A percentile compares a stretch with the other conserved stretches of the same genome.
Evolutionary conservation across 2,797 vertebrate genomes (phyloP).

Genomic region (Valencia hispanica): DNA sequence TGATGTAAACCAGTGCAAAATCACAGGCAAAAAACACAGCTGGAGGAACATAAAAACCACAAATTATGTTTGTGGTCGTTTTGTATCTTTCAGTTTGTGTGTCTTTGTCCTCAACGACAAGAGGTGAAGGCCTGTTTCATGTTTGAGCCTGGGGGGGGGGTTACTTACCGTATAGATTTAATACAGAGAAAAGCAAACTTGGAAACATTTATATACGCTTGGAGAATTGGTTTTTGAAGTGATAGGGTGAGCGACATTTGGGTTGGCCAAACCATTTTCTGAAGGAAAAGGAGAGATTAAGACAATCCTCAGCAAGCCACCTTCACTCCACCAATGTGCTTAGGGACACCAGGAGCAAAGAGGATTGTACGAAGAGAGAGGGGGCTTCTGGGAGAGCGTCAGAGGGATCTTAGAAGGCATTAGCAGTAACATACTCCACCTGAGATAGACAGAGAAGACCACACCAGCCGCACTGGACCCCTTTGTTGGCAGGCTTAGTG

Average conservation of each 20-base stretch:
- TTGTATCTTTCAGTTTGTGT: not conserved
- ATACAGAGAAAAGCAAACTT: slow-evolving; percentile 16
- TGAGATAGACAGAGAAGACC: slow-evolving; percentile 70
- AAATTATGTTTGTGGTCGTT: not conserved
- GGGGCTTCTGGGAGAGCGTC: slow-evolving; percentile 64
- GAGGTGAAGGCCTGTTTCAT: not conserved
- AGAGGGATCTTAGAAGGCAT: slow-evolving; percentile 70
- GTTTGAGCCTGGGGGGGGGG: not conserved
- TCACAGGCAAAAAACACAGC: slow-evolving; percentile 1
- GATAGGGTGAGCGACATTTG: slow-evolving; percentile 81
- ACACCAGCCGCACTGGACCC: slow-evolving; percentile 60
- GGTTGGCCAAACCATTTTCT: slow-evolving; percentile 80
- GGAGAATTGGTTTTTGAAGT: slow-evolving; percentile 79
- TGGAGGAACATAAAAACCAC: not conserved
- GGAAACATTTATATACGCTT: slow-evolving; percentile 69
- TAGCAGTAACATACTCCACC: slow-evolving; percentile 66
- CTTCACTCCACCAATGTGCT: slow-evolving; percentile 81
- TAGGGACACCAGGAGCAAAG: slow-evolving; percentile 85
- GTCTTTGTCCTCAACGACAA: not conserved
- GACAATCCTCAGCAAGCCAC: slow-evolving; percentile 82
- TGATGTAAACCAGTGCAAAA: not conserved
- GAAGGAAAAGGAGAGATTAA: slow-evolving; percentile 81
- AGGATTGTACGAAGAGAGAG: slow-evolving; percentile 80
- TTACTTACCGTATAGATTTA: not conserved
- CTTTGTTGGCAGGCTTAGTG: slow-evolving; percentile 78